Conservation (phyloP, 2,113 vertebrate species). For the Isichthys henryi region DNA sequence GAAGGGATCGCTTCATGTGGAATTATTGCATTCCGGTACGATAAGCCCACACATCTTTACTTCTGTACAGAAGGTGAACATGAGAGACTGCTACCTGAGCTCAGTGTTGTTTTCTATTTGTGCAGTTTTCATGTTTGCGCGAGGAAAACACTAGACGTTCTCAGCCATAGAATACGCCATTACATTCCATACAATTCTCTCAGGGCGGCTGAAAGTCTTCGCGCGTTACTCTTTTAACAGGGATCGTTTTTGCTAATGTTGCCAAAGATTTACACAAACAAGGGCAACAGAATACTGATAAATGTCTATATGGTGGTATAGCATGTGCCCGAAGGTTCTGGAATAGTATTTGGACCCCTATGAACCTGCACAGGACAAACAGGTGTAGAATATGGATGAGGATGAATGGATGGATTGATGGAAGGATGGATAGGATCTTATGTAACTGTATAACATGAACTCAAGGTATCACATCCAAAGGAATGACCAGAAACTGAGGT, state of each 20-base stretch:
- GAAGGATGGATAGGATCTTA: not conserved
- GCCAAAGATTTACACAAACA: not conserved
- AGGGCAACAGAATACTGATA: not conserved
- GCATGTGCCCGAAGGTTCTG: not conserved
- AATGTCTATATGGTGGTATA: not conserved
- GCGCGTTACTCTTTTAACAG: not conserved
- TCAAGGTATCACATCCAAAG: not conserved
- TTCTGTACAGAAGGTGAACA: not conserved
- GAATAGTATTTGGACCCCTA: not conserved
- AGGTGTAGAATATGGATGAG: not conserved
- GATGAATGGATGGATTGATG: not conserved
- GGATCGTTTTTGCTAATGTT: not conserved
- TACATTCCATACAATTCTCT: not conserved
- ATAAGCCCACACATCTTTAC: constrained; percentile 9
- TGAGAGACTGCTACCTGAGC: constrained; percentile 9
- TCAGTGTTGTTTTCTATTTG: not conserved
- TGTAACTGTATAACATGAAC: not conserved
- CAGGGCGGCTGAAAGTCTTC: not conserved
- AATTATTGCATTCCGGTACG: not conserved
- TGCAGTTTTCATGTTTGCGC: not conserved
- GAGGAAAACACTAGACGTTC: not conserved
- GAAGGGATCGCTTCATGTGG: not conserved
- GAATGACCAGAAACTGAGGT: not conserved
- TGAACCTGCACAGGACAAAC: not conserved
- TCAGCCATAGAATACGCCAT: not conserved